These are phyloP conservation scores for Pollenia angustigena DNA, from an alignment of 2,888 invertebrate genomes.

Conservation along the genomic window DNA sequence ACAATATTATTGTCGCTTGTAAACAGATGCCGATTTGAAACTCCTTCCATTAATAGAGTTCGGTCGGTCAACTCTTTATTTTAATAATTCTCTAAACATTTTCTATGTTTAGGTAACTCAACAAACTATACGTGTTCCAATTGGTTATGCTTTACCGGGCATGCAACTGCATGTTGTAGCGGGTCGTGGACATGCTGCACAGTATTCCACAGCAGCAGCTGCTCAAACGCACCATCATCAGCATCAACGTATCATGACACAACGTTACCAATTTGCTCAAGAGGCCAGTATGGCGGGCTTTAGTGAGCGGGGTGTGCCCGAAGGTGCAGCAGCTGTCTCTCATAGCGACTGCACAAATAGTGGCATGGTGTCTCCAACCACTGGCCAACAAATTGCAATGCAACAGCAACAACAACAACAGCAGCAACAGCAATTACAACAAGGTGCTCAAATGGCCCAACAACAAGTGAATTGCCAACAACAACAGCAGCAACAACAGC, in stretches of 20 bases:
- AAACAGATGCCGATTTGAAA: constrained; percentile 20
- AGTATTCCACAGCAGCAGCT: constrained; percentile 79
- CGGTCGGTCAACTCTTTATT: neutral
- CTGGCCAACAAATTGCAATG: constrained; percentile 73
- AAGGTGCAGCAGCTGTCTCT: constrained; percentile 88
- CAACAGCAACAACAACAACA: constrained; percentile 78
- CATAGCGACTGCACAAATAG: constrained; percentile 79
- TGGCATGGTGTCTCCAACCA: constrained; percentile 80
- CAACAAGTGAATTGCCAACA: constrained; percentile 79
- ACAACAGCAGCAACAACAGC: constrained; percentile 77
- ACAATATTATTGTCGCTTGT: neutral
- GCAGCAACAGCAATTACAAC: constrained; percentile 84
- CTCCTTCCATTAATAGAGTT: neutral
- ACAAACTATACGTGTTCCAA: constrained; percentile 85
- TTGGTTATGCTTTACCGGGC: constrained; percentile 84
- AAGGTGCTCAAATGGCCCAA: constrained; percentile 76
- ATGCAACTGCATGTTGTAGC: constrained; percentile 85
- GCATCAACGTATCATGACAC: constrained; percentile 80
- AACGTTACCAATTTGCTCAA: constrained; percentile 81
- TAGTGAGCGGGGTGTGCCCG: constrained; percentile 89
- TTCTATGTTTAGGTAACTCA: constrained; percentile 82
- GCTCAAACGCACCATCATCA: constrained; percentile 77
- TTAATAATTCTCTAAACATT: too few species aligned
- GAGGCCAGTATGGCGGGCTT: constrained; percentile 80
- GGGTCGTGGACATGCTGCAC: constrained; percentile 80